phyloP scores from a whole-genome alignment of 2,113 vertebrate species.

The Albula goreensis region DNA sequence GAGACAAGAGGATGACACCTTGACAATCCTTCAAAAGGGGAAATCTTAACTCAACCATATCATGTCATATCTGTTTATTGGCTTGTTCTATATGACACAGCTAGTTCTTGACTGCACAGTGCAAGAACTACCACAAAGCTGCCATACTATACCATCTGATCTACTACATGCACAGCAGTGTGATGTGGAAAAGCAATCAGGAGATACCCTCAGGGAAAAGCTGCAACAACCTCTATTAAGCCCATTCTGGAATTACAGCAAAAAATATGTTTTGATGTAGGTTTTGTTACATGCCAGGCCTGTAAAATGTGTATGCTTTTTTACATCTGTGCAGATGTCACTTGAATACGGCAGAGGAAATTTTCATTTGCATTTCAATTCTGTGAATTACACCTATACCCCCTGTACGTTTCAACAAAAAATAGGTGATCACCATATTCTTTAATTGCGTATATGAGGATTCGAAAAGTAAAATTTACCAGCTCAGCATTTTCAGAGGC shows the following conservation, averaged over 20 bases:
- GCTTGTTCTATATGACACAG: no score
- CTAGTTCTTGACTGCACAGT: no score
- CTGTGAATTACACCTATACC: background rate
- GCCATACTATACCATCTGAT: background rate
- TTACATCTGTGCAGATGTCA: no score
- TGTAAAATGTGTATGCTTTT: no score
- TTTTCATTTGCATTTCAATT: background rate
- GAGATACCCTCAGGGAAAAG: no score
- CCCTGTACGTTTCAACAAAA: background rate
- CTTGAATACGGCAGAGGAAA: background rate
- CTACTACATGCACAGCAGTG: background rate
- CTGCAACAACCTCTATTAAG: no score
- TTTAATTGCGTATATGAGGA: background rate
- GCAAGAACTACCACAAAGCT: background rate
- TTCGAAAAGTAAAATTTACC: background rate
- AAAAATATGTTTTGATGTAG: no score
- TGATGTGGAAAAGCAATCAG: background rate
- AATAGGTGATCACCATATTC: background rate
- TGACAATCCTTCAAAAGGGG: no score
- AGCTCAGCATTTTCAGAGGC: background rate
- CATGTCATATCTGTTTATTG: no score
- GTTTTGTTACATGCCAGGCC: no score
- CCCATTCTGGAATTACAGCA: background rate
- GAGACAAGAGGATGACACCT: no score
- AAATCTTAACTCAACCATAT: no score